Base-by-base conservation (phyloP, 2,888 invertebrate species). In the Epinotia demarniana region DNA sequence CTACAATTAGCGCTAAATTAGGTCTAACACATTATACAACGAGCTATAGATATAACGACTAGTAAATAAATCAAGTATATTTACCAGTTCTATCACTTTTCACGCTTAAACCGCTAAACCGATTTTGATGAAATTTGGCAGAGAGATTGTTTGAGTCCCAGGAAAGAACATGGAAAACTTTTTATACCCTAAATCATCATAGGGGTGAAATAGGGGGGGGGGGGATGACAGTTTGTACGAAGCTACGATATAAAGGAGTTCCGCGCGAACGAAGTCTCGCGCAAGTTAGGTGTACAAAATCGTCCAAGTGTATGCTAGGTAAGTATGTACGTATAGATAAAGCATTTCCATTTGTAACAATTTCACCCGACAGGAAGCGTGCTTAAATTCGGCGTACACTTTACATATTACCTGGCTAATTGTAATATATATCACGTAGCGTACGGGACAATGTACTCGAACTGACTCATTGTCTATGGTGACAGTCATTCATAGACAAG, bases 341-440 rank as follows among this genome's bases (percentile, higher is more conserved):
- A 53, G n/a, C 16, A 6, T 53, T 53, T 53, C 53, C 53, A 53
- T n/a, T 53, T n/a, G 53, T 53, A n/a, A 53, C 53, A 53, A 53
- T 53, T 53, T 53, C 53, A 53, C 53, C 53, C n/a, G n/a, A 53
- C 53, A 53, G 53, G 53, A 53, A 53, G 53, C 53, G n/a, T 53
- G n/a, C n/a, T 53, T 53, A 53, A 53, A 53, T 53, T 53, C 53
- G 53, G 53, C 53, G 53, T 13, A 53, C n/a, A 53, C 53, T 53
- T 53, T 53, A 8, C 53, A 53, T 53, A 53, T 53, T n/a, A n/a
- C n/a, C 8, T 46, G 46, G 46, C 46, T 53, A 53, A 53, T 53
- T 53, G 53, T 53, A n/a, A 53, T 8, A 53, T 53, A 53, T 8
- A 1, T 53, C 53, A 53, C 53, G 53, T 53, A 53, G 53, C 53